These are phyloP conservation scores for Oscheius sp. DNA, from an alignment of 2,888 invertebrate genomes.

Conservation along the genomic window DNA sequence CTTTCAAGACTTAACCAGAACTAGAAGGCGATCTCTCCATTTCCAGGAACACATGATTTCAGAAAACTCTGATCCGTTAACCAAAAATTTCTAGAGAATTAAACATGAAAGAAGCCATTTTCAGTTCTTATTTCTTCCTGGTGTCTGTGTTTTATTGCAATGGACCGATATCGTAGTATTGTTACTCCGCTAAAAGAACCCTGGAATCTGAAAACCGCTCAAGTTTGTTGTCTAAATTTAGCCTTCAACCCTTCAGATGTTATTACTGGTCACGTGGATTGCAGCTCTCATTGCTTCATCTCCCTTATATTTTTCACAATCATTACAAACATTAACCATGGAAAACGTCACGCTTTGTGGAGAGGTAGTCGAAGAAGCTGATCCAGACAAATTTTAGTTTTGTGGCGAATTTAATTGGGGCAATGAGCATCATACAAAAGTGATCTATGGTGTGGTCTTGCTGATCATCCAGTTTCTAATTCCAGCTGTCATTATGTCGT, in stretches of 20 bases:
- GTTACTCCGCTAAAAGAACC: slow-evolving; percentile 68
- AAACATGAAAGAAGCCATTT: no score
- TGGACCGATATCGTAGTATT: slow-evolving; percentile 82
- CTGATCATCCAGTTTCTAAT: slow-evolving; percentile 64
- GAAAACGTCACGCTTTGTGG: slow-evolving; percentile 62
- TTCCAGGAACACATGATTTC: no score
- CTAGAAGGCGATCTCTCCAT: no score
- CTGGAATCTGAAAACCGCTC: slow-evolving; percentile 61
- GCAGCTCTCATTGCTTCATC: slow-evolving; percentile 60
- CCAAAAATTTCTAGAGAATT: no score
- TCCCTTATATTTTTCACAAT: slow-evolving; percentile 63
- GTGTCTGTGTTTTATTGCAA: slow-evolving; percentile 95
- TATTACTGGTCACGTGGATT: slow-evolving; percentile 59
- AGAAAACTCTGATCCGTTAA: no score
- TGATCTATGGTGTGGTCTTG: slow-evolving; percentile 53
- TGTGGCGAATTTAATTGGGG: slow-evolving; percentile 68
- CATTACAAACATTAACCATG: slow-evolving; percentile 51
- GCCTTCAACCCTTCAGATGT: slow-evolving; percentile 46
- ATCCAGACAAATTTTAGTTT: slow-evolving; percentile 46
- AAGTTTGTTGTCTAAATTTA: slow-evolving; percentile 33
- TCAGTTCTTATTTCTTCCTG: slow-evolving; percentile 96
- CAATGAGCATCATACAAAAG: slow-evolving; percentile 41
- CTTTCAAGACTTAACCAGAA: no score
- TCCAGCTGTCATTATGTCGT: slow-evolving; percentile 65
- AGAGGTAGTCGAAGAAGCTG: slow-evolving; percentile 42